Conservation (phyloP, 2,113 vertebrate genomes). For the Ophiodon elongatus region DNA sequence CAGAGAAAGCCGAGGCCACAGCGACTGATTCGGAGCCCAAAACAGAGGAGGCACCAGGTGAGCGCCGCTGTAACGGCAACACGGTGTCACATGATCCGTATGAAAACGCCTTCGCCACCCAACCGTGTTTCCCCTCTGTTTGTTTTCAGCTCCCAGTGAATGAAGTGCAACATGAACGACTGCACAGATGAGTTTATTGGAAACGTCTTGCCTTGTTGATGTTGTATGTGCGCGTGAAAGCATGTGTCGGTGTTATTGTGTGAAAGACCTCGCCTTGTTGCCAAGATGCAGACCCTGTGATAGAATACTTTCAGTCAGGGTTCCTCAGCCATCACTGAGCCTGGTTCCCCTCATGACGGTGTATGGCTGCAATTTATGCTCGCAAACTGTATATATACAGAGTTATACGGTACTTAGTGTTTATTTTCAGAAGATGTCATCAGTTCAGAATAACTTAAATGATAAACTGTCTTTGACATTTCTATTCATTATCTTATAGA, state of each 20-base stretch:
- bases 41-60: conserved; percentile 62
- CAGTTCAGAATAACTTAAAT: conserved; percentile 11
- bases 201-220: conserved; percentile 22
- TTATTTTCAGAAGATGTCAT: conserved; percentile 28
- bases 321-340: conserved; percentile 72
- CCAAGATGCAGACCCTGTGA: conserved; percentile 78
- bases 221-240: conserved; percentile 37
- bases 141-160: conserved; percentile 73
- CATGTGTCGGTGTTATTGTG: conserved; percentile 9
- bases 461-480: neutral
- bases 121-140: neutral
- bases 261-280: conserved; percentile 70
- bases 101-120: neutral
- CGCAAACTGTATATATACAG: conserved; percentile 35
- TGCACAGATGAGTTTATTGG: conserved; percentile 28
- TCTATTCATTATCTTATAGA: conserved; percentile 54
- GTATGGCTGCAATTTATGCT: conserved; percentile 41
- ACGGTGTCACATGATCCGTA: neutral
- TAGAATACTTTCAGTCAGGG: conserved; percentile 43
- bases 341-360: conserved; percentile 49
- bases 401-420: conserved; percentile 32
- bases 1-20: conserved; percentile 44
- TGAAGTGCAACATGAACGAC: conserved; percentile 35
- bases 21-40: conserved; percentile 51
- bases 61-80: conserved; percentile 3